Evolutionary conservation across 1,140 invertebrate genomes (phyloP).

Genomic region (Papilio polyxenes): DNA sequence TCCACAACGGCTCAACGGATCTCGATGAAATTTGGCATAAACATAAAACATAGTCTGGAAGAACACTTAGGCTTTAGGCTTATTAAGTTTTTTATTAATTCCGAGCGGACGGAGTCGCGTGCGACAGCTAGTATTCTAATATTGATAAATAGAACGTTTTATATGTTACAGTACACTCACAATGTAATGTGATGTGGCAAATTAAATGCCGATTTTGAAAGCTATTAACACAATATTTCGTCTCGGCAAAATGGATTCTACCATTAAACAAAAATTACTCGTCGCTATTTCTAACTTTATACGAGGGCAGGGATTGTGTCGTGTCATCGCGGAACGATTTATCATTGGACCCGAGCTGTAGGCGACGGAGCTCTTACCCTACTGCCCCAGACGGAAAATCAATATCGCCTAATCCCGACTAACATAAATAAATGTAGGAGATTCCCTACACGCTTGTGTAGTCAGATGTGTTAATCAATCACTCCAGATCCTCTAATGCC

Average conservation of each 20-base stretch:
- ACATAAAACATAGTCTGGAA: too few relatives aligned
- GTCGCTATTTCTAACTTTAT: constrained; percentile 37
- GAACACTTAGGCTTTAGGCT: too few relatives aligned
- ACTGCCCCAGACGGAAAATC: constrained; percentile 62
- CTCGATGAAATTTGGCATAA: too few relatives aligned
- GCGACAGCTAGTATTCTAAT: neutral
- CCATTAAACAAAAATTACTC: constrained; percentile 38
- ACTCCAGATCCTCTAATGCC: constrained; percentile 15
- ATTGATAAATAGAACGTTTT: neutral
- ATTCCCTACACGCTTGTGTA: constrained; percentile 29
- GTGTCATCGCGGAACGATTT: constrained; percentile 59
- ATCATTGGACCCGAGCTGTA: constrained; percentile 53
- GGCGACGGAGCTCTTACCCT: constrained; percentile 48
- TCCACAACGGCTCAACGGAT: too few relatives aligned
- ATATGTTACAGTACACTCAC: neutral
- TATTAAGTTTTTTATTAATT: too few relatives aligned
- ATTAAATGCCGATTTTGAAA: constrained; percentile 12
- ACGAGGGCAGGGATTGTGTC: constrained; percentile 51
- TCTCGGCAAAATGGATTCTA: constrained; percentile 1
- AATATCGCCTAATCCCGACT: constrained; percentile 49
- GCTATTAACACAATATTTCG: constrained; percentile 28
- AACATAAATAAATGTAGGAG: constrained; percentile 39
- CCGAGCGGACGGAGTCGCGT: too few relatives aligned
- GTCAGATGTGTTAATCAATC: constrained; percentile 36
- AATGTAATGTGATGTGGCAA: neutral